These are phyloP conservation scores for Agrilus biguttatus DNA, from an alignment of 2,888 invertebrate species.

Conservation along the genomic window DNA sequence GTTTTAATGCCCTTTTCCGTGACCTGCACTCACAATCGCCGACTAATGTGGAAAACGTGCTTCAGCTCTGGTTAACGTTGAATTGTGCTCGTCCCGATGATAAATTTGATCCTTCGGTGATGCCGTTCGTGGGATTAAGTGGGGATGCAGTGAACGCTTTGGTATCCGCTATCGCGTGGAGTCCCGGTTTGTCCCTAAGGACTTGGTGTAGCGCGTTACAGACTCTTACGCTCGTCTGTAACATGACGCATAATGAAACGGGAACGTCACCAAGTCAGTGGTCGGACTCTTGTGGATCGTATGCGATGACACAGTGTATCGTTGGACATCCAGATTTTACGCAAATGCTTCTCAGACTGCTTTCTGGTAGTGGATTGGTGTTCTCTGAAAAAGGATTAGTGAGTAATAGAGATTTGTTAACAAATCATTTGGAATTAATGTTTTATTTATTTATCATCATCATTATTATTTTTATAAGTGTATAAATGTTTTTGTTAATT, in stretches of 20 bases:
- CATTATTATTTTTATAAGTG: background rate
- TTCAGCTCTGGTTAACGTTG: constrained; percentile 76
- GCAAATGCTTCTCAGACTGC: constrained; percentile 48
- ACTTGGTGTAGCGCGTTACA: constrained; percentile 72
- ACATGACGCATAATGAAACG: constrained; percentile 26
- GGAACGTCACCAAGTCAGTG: constrained; percentile 9
- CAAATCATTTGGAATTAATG: constrained; percentile 2
- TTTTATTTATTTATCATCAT: background rate
- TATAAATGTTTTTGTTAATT: background rate
- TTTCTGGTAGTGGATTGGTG: constrained; percentile 48
- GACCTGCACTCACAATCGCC: constrained; percentile 53
- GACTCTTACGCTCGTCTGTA: constrained; percentile 57
- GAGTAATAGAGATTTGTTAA: constrained; percentile 18
- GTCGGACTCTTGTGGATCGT: constrained; percentile 19
- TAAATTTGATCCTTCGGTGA: constrained; percentile 41
- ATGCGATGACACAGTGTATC: constrained; percentile 48
- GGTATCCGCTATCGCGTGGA: constrained; percentile 49
- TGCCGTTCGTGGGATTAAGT: constrained; percentile 50
- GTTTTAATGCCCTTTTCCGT: constrained; percentile 56
- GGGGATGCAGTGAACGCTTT: constrained; percentile 49
- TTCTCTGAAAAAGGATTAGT: constrained; percentile 38
- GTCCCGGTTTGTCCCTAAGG: constrained; percentile 52
- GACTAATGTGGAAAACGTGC: constrained; percentile 66
- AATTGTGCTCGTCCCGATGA: constrained; percentile 39
- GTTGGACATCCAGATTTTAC: constrained; percentile 52